phyloP scores from a whole-genome alignment of 2,888 invertebrate genomes.

The Oasisia sp. region DNA sequence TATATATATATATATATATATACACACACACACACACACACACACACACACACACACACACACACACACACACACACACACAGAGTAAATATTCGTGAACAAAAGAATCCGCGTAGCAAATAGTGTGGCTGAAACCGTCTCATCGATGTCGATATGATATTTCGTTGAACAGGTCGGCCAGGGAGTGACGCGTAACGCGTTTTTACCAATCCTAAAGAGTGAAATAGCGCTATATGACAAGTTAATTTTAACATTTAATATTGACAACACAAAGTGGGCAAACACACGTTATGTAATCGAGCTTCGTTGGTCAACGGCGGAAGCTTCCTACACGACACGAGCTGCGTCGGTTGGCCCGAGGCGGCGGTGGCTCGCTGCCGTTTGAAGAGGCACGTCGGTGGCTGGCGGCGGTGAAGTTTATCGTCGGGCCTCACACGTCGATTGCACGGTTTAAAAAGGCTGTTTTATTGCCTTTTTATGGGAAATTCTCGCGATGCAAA shows the following conservation, averaged over 20 bases:
- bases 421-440: neutral
- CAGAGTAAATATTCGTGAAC: no score
- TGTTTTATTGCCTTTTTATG: neutral
- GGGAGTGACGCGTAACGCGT: no score
- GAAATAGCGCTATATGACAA: no score
- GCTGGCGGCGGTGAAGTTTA: neutral
- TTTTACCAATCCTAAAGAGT: no score
- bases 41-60: no score
- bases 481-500: constrained; percentile 4
- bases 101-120: no score
- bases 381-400: neutral
- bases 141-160: no score
- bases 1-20: no score
- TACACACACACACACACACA: no score
- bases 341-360: neutral
- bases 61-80: no score
- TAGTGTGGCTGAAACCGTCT: no score
- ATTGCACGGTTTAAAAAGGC: neutral
- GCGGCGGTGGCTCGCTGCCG: neutral
- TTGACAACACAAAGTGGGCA: neutral
- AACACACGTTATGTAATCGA: neutral
- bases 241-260: neutral
- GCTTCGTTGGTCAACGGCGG: neutral
- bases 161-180: no score
- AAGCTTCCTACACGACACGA: neutral